Percentiles rank a stretch among this genome's conserved stretches.
These are phyloP conservation scores for Collichthys lucidus DNA, from an alignment of 2,113 vertebrate genomes.

Conservation along the genomic window DNA sequence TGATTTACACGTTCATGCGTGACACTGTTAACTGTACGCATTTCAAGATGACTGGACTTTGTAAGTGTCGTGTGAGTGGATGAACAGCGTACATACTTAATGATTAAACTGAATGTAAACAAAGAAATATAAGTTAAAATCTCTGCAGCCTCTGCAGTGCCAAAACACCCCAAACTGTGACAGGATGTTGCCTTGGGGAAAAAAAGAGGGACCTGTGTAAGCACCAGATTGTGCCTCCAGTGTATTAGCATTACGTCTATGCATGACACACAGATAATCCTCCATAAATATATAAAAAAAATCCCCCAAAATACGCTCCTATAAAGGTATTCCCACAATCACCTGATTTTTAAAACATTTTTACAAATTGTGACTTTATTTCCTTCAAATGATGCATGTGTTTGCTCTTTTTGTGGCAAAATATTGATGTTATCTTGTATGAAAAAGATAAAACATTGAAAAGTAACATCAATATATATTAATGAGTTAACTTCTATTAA, in stretches of 20 bases:
- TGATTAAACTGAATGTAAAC: background rate
- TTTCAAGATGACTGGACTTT: slow-evolving; percentile 5
- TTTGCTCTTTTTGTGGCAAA: background rate
- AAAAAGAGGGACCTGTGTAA: background rate
- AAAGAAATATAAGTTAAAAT: background rate
- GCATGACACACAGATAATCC: background rate
- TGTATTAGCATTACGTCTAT: background rate
- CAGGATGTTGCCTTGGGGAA: background rate
- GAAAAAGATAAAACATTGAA: background rate
- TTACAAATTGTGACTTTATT: background rate
- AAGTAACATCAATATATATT: background rate
- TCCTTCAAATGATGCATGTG: background rate
- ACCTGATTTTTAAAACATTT: background rate
- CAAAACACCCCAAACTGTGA: background rate
- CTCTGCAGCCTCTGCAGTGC: background rate
- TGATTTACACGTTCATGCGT: slow-evolving; percentile 19
- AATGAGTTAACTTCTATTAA: background rate
- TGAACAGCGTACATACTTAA: background rate
- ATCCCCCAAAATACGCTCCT: background rate
- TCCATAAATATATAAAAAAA: too few species aligned
- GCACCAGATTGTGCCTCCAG: background rate
- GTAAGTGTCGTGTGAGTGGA: background rate
- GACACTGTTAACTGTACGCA: background rate
- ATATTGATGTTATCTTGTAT: background rate
- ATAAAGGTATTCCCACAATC: background rate